Base-by-base conservation (phyloP, 1,140 invertebrate genomes). In the Brachionus plicatilis region DNA sequence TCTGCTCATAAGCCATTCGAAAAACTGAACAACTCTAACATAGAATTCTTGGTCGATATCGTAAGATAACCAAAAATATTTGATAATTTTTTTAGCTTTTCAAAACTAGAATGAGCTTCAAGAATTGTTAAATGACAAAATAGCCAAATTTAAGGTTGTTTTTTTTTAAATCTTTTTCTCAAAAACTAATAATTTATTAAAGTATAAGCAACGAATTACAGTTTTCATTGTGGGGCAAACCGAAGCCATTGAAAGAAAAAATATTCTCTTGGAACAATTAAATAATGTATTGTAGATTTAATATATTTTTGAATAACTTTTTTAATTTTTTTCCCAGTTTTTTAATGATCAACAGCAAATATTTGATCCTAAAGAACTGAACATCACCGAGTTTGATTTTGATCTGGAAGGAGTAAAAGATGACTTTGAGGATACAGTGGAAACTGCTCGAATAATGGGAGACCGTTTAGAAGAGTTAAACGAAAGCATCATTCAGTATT, bases 201-300 rank as follows among this genome's bases (percentile, higher is more conserved):
- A 72, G 45, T 83, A 83, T 53, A 83, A 83, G n/a, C 80, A 83
- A 12, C 60, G 29, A 20, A 68, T 83, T 20, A 83, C 80, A 14
- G 80, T 83, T 4, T 83, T 83, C 17, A 83, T 83, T 14, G 80
- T 83, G 43, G 80, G 80, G 6, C 80, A 83, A 50, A 27, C 47
- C 3, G 66, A 83, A 68, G 80, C 80, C 3, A 83, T 68, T 68
- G 60, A 83, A 43, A 45, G 29, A 47, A 68, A 66, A 17, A 83
- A 68, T 37, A 14, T 83, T 43, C 47, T 83, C 20, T 72, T 82
- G 14, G 79, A 47, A 72, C 80, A 83, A 83, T 8, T 83, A 5
- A 68, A 83, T 12, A 14, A 83, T 12, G 80, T 83, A 37, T 6
- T 37, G 33, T 37, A 37, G 33, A 37, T 37, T 37, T 5, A 37